phyloP scores from a whole-genome alignment of 2,797 vertebrate genomes.

The Sebastes oblongus region DNA sequence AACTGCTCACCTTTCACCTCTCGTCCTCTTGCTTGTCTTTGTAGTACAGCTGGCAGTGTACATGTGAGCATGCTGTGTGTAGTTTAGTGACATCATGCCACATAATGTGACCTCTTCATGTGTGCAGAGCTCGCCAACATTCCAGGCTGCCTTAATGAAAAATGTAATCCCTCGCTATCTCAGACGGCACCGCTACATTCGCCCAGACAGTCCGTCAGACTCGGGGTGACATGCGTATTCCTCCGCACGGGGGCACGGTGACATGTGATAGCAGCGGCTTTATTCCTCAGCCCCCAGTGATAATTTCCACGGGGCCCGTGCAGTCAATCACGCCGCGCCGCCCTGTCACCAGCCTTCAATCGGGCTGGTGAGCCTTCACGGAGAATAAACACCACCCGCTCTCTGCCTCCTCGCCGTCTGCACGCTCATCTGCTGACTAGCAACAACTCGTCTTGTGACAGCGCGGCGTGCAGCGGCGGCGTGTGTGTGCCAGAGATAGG shows the following conservation, averaged over 20 bases:
- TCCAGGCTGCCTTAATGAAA: constrained; percentile 37
- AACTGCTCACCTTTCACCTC: constrained; percentile 1
- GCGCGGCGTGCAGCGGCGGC: not conserved
- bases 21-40: not conserved
- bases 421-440: constrained; percentile 29
- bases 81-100: not conserved
- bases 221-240: constrained; percentile 28
- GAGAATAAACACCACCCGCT: constrained; percentile 45
- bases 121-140: constrained; percentile 9
- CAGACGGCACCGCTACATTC: constrained; percentile 38
- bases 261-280: constrained; percentile 40
- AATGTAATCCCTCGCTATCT: constrained; percentile 56
- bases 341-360: constrained; percentile 31
- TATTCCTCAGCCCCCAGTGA: constrained; percentile 31
- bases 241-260: constrained; percentile 7
- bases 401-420: constrained; percentile 15
- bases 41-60: not conserved
- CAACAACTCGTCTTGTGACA: constrained; percentile 42
- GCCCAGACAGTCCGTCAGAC: constrained; percentile 40
- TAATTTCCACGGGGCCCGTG: constrained; percentile 39
- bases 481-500: constrained; percentile 54
- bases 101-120: constrained; percentile 16
- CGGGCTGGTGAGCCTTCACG: constrained; percentile 11
- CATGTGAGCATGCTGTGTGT: not conserved
- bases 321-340: constrained; percentile 41